A percentile compares a stretch with the other conserved stretches of the same genome.
These are phyloP conservation scores for Stegastes partitus DNA, from an alignment of 2,113 vertebrate species.

Conservation along the genomic window DNA sequence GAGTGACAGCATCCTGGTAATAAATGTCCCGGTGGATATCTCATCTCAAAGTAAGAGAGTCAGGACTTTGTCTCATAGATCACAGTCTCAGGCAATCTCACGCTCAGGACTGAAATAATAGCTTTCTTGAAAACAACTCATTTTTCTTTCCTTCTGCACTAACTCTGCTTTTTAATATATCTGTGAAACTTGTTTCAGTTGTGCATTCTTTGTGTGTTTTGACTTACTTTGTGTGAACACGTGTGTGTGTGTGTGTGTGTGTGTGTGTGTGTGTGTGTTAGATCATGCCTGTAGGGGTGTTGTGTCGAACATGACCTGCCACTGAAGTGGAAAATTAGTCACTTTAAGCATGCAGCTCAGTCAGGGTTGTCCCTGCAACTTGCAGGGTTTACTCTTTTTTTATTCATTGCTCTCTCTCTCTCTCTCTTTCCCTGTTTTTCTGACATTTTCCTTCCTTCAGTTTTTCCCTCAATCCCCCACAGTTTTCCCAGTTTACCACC, in stretches of 20 bases:
- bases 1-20: constrained; percentile 41
- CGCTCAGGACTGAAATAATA: constrained; percentile 57
- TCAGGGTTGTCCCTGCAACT: constrained; percentile 11
- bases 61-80: constrained; percentile 54
- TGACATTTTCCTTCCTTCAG: not conserved
- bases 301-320: constrained; percentile 25
- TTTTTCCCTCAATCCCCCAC: not conserved
- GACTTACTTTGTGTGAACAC: not conserved
- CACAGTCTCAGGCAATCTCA: constrained; percentile 61
- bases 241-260: constrained; percentile 20
- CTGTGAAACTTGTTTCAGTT: constrained; percentile 13
- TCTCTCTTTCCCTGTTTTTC: not conserved
- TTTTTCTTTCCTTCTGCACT: constrained; percentile 49
- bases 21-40: constrained; percentile 46
- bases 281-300: constrained; percentile 5
- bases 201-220: not conserved
- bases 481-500: not conserved
- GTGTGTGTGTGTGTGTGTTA: constrained; percentile 12
- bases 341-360: constrained; percentile 29
- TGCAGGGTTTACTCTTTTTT: constrained; percentile 9
- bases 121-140: constrained; percentile 37
- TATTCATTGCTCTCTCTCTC: not conserved
- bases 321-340: constrained; percentile 51
- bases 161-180: constrained; percentile 13
- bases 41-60: constrained; percentile 51